Conservation (phyloP, 1,140 invertebrate species). For the Caligus rogercresseyi region DNA sequence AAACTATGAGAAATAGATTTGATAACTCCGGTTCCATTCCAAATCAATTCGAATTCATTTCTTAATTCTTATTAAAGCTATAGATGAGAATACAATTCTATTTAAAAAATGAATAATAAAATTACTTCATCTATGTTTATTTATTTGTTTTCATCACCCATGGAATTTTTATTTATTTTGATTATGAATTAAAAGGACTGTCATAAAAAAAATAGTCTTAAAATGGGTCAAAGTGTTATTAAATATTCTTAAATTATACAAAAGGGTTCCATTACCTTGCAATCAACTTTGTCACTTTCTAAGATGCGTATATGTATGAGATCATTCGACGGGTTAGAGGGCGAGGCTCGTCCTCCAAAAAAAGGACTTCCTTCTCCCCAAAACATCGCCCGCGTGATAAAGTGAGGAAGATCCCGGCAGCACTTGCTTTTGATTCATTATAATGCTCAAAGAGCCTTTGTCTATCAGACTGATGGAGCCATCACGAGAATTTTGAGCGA, state of each 20-base stretch:
- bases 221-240: too few relatives aligned
- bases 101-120: background rate
- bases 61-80: background rate
- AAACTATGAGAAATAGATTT: too few relatives aligned
- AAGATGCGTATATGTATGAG: background rate
- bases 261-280: background rate
- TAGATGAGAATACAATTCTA: background rate
- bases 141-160: too few relatives aligned
- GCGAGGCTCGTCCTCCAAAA: background rate
- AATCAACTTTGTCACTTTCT: background rate
- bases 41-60: too few relatives aligned
- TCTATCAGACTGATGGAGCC: background rate
- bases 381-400: background rate
- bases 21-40: too few relatives aligned
- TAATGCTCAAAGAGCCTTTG: background rate
- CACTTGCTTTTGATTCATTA: background rate
- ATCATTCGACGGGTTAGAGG: background rate
- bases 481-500: background rate
- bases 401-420: background rate
- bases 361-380: background rate
- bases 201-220: too few relatives aligned
- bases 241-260: too few relatives aligned
- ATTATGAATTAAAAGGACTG: too few relatives aligned
- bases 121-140: too few relatives aligned
- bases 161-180: too few relatives aligned